Percentiles rank a stretch among this genome's conserved stretches.
These are phyloP conservation scores for Phyto melanocephala DNA, from an alignment of 2,888 invertebrate genomes.

Conservation along the genomic window DNA sequence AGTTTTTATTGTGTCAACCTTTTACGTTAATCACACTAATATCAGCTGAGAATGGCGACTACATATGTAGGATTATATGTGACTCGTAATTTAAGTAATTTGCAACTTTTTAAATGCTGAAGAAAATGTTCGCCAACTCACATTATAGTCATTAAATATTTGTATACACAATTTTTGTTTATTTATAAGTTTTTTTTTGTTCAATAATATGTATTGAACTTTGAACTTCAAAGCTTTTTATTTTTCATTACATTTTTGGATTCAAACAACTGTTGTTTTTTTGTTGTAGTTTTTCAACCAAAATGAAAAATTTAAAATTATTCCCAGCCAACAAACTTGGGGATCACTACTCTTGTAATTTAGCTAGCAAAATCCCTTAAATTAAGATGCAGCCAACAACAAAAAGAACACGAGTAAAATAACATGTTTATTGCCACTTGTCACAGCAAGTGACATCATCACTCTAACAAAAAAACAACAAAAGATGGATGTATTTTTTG, in stretches of 20 bases:
- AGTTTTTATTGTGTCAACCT: too few species aligned
- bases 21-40: too few species aligned
- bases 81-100: too few species aligned
- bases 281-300: too few species aligned
- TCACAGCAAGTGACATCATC: constrained; percentile 61
- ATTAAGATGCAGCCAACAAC: constrained; percentile 10
- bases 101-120: too few species aligned
- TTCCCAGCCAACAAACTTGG: constrained; percentile 25
- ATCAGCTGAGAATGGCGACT: too few species aligned
- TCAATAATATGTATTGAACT: constrained; percentile 37
- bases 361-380: constrained; percentile 51
- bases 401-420: constrained; percentile 37
- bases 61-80: too few species aligned
- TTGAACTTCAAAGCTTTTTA: constrained; percentile 52
- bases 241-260: neutral
- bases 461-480: constrained; percentile 15
- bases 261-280: neutral
- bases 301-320: neutral
- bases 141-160: constrained; percentile 28
- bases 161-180: neutral
- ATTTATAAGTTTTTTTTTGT: too few species aligned
- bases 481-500: constrained; percentile 46
- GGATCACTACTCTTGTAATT: constrained; percentile 9
- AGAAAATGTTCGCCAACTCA: constrained; percentile 36
- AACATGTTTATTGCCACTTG: constrained; percentile 59